Evolutionary conservation across 2,113 vertebrate genomes (phyloP).

Genomic region (Chamaetylas fuelleborni): DNA sequence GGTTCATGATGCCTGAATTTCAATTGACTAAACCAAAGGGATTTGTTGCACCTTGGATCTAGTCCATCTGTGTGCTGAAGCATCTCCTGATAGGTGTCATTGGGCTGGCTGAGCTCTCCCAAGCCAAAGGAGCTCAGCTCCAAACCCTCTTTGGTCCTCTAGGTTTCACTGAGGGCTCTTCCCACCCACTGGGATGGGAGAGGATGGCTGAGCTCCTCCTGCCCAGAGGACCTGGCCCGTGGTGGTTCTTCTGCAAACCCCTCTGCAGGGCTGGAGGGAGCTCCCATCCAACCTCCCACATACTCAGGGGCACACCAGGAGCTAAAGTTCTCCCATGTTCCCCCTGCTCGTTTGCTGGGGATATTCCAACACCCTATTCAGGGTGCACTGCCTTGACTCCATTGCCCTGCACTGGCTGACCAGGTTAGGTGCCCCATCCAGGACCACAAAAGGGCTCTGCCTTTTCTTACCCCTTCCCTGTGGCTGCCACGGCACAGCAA

Average conservation of each 20-base stretch:
- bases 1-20: not conserved
- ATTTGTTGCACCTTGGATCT: not conserved
- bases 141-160: not conserved
- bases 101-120: not conserved
- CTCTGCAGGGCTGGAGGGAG: not conserved
- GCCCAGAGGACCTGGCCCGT: not conserved
- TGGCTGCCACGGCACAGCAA: not conserved
- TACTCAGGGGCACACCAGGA: not conserved
- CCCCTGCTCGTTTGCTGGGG: not conserved
- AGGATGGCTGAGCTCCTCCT: not conserved
- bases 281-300: not conserved
- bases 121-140: not conserved
- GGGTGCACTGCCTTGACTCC: not conserved
- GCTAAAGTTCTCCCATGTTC: not conserved
- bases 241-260: not conserved
- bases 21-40: not conserved
- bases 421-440: fast-evolving
- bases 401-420: not conserved
- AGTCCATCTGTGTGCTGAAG: not conserved
- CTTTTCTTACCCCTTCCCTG: not conserved
- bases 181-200: not conserved
- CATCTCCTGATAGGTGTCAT: not conserved
- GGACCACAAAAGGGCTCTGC: not conserved
- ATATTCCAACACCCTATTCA: not conserved
- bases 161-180: not conserved